phyloP scores from a whole-genome alignment of 2,797 vertebrate genomes.

The Tenualosa ilisha region DNA sequence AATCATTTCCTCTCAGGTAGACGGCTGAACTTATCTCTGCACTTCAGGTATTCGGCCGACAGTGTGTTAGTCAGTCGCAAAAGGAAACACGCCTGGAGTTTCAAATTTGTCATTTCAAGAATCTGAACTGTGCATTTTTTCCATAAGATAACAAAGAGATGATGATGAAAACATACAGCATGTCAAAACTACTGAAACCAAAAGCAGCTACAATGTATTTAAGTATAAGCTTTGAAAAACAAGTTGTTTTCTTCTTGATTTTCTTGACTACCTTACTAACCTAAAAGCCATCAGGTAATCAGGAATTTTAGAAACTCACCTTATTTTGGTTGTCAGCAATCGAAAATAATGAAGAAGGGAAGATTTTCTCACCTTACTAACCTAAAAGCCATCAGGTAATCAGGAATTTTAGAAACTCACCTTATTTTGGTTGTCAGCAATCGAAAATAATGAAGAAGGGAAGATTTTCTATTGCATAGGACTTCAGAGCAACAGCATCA shows the following conservation, averaged over 20 bases:
- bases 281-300: too few relatives aligned
- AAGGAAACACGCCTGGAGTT: background rate
- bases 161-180: background rate
- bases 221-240: background rate
- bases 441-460: too few relatives aligned
- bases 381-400: too few relatives aligned
- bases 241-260: background rate
- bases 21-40: background rate
- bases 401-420: too few relatives aligned
- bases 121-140: background rate
- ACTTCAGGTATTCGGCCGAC: background rate
- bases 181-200: background rate
- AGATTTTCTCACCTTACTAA: too few relatives aligned
- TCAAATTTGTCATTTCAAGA: background rate
- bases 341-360: too few relatives aligned
- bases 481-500: too few relatives aligned
- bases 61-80: background rate
- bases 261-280: too few relatives aligned
- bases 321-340: too few relatives aligned
- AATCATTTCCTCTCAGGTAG: conserved; percentile 3
- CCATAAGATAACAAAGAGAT: background rate
- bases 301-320: too few relatives aligned
- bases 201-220: background rate
- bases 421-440: too few relatives aligned
- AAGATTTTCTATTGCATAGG: too few relatives aligned